These are phyloP conservation scores for Adoxophyes honmai DNA, from an alignment of 1,140 invertebrate species.

Conservation along the genomic window DNA sequence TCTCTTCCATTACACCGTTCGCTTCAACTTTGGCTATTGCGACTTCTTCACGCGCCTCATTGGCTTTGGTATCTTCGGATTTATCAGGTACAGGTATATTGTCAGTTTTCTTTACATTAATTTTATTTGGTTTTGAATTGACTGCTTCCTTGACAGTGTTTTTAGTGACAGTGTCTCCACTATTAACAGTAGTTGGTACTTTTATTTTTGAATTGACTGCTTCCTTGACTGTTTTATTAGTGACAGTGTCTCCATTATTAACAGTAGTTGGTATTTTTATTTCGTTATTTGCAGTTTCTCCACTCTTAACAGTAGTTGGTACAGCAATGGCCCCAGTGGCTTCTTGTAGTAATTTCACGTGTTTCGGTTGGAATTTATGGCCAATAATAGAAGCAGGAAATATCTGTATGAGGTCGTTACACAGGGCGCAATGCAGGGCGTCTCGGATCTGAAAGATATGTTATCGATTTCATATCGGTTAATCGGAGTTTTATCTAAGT, in stretches of 20 bases:
- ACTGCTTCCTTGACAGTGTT: neutral
- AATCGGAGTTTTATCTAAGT: too few relatives aligned
- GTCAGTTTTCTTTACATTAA: neutral
- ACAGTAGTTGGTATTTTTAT: neutral
- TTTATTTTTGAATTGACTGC: too few relatives aligned
- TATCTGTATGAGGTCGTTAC: neutral
- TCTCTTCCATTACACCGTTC: neutral
- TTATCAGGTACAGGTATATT: neutral
- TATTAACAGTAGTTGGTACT: neutral
- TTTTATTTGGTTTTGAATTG: neutral
- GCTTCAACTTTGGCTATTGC: neutral
- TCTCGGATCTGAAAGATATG: conserved; percentile 17
- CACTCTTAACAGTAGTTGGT: neutral
- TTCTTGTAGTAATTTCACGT: neutral
- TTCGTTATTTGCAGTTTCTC: neutral
- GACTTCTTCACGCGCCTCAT: neutral
- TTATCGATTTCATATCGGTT: too few relatives aligned
- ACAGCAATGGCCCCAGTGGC: neutral
- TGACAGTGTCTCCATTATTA: too few relatives aligned
- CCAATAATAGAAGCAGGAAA: neutral
- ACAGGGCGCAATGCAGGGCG: conserved; percentile 4
- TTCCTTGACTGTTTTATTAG: neutral
- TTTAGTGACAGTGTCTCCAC: neutral
- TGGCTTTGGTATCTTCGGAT: neutral
- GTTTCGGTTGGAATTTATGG: conserved; percentile 1